Conservation (phyloP, 2,888 invertebrate species). For the Drosophila tripunctata region DNA sequence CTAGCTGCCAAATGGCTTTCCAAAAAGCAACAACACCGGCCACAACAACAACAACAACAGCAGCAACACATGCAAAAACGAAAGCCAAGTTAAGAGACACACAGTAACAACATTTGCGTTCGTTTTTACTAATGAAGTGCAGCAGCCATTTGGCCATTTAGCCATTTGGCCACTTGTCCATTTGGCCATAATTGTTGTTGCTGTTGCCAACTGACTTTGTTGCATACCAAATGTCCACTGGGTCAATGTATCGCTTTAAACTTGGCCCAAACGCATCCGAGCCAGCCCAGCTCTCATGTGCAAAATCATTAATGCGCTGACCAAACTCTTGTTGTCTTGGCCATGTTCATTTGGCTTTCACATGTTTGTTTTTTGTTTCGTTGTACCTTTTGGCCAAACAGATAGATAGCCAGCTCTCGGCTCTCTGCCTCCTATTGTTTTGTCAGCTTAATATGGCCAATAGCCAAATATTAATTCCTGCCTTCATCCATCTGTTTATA, state of each 20-base stretch:
- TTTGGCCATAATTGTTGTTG: slow-evolving; percentile 43
- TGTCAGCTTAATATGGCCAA: slow-evolving; percentile 78
- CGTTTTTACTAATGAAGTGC: slow-evolving; percentile 72
- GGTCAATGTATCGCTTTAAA: slow-evolving; percentile 71
- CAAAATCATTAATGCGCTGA: slow-evolving; percentile 73
- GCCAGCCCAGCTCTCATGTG: slow-evolving; percentile 45
- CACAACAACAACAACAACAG: not conserved
- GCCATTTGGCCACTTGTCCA: slow-evolving; percentile 12
- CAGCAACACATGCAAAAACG: slow-evolving; percentile 57
- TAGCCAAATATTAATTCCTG: slow-evolving; percentile 78
- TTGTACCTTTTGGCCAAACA: slow-evolving; percentile 33
- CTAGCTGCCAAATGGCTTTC: slow-evolving; percentile 65
- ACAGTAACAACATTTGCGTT: slow-evolving; percentile 54
- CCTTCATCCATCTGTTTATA: slow-evolving; percentile 64
- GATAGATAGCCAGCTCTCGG: slow-evolving; percentile 13
- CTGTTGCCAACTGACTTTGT: slow-evolving; percentile 46
- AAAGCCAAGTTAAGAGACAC: slow-evolving; percentile 60
- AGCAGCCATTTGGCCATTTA: slow-evolving; percentile 27
- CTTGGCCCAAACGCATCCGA: slow-evolving; percentile 40
- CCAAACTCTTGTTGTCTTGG: slow-evolving; percentile 44
- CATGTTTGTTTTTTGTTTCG: slow-evolving; percentile 49
- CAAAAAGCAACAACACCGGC: slow-evolving; percentile 40
- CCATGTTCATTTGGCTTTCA: slow-evolving; percentile 63
- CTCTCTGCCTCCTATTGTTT: slow-evolving; percentile 73
- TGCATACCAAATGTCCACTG: slow-evolving; percentile 76